Evolutionary conservation across 2,797 vertebrate genomes (phyloP).

Genomic region (Gadopsis bispinosus): DNA sequence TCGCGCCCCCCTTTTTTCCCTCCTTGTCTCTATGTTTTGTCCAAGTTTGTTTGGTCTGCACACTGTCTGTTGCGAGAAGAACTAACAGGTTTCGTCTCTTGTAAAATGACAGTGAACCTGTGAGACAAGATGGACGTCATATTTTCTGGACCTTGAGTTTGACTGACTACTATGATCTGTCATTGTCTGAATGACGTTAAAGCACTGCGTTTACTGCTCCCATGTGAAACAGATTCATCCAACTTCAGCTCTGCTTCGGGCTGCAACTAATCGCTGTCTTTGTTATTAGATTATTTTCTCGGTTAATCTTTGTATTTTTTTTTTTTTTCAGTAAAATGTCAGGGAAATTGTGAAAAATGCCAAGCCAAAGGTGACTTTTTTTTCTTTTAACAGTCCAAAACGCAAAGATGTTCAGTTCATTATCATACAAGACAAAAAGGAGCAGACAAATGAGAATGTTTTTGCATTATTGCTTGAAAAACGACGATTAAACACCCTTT

Average conservation of each 20-base stretch:
- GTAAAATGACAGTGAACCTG: neutral
- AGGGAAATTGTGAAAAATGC: neutral
- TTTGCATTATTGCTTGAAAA: too few species aligned
- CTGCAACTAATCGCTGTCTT: neutral
- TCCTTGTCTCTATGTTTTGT: too few species aligned
- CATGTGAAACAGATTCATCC: neutral
- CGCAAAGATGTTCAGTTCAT: too few species aligned
- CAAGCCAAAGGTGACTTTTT: neutral
- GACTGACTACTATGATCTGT: neutral
- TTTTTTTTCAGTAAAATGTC: neutral
- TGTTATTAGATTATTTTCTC: too few species aligned
- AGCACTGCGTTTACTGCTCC: neutral
- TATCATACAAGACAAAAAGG: too few species aligned
- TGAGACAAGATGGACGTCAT: neutral
- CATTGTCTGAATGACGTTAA: neutral
- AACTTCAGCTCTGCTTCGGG: too few species aligned
- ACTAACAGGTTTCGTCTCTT: neutral
- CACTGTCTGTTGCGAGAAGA: neutral
- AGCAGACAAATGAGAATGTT: too few species aligned
- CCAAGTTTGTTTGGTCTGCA: too few species aligned
- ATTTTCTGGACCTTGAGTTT: neutral
- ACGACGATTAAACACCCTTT: too few species aligned
- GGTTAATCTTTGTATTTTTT: too few species aligned
- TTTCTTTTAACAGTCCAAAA: too few species aligned
- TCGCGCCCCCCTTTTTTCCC: too few species aligned